Evolutionary conservation across 2,113 vertebrate genomes (phyloP).

Genomic region (Bambusicola thoracicus): DNA sequence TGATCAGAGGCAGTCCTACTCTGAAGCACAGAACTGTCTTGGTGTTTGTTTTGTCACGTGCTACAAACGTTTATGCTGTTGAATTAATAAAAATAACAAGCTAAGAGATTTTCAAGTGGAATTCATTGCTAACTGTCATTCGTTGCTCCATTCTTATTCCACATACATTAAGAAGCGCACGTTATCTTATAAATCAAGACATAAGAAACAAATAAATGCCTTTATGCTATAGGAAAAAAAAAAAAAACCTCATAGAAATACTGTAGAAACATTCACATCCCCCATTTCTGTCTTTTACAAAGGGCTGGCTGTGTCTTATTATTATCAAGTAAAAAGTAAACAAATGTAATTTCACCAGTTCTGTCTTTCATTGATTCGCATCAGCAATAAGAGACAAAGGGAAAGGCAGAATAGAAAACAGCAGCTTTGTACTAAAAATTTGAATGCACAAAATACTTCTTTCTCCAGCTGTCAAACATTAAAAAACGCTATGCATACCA

Average conservation of each 20-base stretch:
- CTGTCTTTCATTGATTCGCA: slow-evolving; percentile 54
- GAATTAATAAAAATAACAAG: slow-evolving; percentile 30
- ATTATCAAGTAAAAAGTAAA: slow-evolving; percentile 61
- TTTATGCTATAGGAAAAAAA: not conserved
- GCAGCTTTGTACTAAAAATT: slow-evolving; percentile 62
- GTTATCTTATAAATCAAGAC: not conserved
- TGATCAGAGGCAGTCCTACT: not conserved
- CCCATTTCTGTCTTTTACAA: slow-evolving; percentile 34
- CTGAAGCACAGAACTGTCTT: not conserved
- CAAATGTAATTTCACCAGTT: slow-evolving; percentile 68
- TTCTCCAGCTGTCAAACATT: slow-evolving; percentile 63
- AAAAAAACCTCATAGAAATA: slow-evolving; percentile 8
- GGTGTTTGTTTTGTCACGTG: slow-evolving; percentile 17
- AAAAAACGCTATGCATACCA: slow-evolving; percentile 28
- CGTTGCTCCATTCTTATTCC: not conserved
- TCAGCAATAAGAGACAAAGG: slow-evolving; percentile 67
- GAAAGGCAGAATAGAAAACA: slow-evolving; percentile 46
- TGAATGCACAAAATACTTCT: slow-evolving; percentile 68
- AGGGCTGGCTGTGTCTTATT: slow-evolving; percentile 50
- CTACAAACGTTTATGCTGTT: not conserved
- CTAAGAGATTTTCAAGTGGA: not conserved
- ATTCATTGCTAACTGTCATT: not conserved
- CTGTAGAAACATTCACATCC: slow-evolving; percentile 30
- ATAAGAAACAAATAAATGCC: slow-evolving; percentile 33
- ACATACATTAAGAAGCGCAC: not conserved